Evolutionary conservation across 2,113 vertebrate species (phyloP), one percentile per base, ranked within the genome.

Genomic region (Sinocyclocheilus grahami): DNA sequence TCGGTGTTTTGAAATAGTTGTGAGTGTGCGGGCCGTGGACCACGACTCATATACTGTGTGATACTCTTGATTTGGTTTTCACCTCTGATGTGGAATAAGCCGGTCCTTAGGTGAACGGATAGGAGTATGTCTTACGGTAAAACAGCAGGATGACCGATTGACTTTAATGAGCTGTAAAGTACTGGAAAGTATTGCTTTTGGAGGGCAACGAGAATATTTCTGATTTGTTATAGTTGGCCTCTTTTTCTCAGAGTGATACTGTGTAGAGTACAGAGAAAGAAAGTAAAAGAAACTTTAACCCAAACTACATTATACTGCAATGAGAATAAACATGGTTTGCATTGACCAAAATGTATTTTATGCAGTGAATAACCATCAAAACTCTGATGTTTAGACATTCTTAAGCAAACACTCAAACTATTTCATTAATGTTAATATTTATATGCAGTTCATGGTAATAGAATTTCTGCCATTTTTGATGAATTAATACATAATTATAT

Each of bases 101-200:
- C 30, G 30, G 42, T 83, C 46, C 46, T 83, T 16, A n/a, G 62
- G 65, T 83, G 81, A 60, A 58, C 8, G 4, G 11, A 55, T 22
- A 46, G 42, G 46, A 83, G 67, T 72, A 30, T 39, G 20, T 37
- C 2, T 83, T 74, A 74, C 51, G 10, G 69, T 83, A 83, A 83
- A 83, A 83, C 82, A 83, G 82, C 82, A 72, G 82, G 82, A 83
- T 58, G 67, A 83, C 48, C 4, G 67, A 74, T 60, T 72, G 82
- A 30, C 22, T 58, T 39, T n/a, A 83, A 74, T 74, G 67, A 83
- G 67, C 27, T 74, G 24, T 55, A 83, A 83, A 74, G 46, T 71
- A 48, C 30, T 83, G 63, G 51, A 60, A 60, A 60, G 33, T 16
- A 83, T 83, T 83, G 51, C 24, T 71, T 83, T 71, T 71, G 62